phyloP scores from a whole-genome alignment of 2,888 invertebrate genomes.

The Mycalesis mineus region DNA sequence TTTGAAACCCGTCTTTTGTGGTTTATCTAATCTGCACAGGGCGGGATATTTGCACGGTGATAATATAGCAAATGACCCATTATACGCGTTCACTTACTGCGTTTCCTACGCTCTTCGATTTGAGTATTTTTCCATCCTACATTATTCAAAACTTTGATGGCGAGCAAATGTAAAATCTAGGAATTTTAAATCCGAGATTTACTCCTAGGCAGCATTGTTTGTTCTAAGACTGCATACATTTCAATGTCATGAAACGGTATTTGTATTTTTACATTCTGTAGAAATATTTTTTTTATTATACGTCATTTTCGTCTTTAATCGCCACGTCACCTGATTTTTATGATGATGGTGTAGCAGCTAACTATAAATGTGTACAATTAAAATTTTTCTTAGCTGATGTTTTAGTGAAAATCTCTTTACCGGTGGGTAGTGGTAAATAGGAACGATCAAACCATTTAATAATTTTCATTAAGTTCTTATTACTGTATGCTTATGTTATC shows the following conservation, averaged over 20 bases:
- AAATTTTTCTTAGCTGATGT: too few species aligned
- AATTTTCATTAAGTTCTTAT: too few species aligned
- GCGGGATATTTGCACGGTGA: conserved; percentile 73
- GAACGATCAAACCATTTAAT: background rate
- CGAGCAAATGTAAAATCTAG: background rate
- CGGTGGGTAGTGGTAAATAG: too few species aligned
- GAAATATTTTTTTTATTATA: background rate
- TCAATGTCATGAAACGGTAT: background rate
- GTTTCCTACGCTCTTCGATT: conserved; percentile 30
- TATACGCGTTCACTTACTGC: conserved; percentile 53
- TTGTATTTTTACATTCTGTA: background rate
- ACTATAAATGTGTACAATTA: too few species aligned
- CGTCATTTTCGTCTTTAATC: too few species aligned
- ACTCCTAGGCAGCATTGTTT: background rate
- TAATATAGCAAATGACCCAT: conserved; percentile 65
- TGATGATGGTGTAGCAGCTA: too few species aligned
- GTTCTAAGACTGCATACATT: background rate
- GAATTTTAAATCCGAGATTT: background rate
- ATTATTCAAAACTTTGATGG: background rate
- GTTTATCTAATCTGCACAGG: conserved; percentile 71
- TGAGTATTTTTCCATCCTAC: conserved; percentile 25
- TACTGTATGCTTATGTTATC: too few species aligned
- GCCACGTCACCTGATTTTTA: too few species aligned
- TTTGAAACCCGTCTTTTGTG: conserved; percentile 48
- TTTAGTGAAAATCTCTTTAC: too few species aligned